phyloP scores from a whole-genome alignment of 2,113 vertebrate genomes.

The Tragelaphus imberbis region DNA sequence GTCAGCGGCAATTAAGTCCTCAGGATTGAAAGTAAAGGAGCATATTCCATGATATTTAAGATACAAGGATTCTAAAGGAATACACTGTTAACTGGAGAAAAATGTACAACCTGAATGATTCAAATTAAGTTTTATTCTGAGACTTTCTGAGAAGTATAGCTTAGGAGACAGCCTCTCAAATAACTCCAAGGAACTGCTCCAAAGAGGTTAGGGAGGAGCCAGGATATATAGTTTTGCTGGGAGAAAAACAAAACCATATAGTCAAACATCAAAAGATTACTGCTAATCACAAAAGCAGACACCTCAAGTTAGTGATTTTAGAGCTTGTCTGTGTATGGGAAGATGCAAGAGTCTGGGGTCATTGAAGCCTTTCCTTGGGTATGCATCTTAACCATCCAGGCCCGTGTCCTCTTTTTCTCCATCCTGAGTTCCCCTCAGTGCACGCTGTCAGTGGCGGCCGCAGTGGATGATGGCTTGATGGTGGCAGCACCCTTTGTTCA shows the following conservation, averaged over 20 bases:
- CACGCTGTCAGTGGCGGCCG: accelerated
- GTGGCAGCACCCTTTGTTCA: neutral
- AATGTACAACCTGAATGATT: neutral
- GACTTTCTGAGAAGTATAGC: neutral
- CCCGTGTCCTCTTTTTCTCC: neutral
- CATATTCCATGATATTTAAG: neutral
- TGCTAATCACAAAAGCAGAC: neutral
- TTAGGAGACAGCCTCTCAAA: neutral
- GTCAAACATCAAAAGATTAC: neutral
- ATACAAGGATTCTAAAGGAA: neutral
- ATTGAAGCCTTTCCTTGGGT: neutral
- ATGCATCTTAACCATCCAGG: neutral
- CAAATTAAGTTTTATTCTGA: neutral
- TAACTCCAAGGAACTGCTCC: neutral
- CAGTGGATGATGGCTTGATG: neutral
- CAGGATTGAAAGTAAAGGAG: neutral
- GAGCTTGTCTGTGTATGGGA: neutral
- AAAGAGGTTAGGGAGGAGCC: neutral
- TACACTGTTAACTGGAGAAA: neutral
- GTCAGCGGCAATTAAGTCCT: neutral
- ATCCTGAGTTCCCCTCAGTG: neutral
- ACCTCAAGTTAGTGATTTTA: neutral
- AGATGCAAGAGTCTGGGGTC: neutral
- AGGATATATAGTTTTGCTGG: neutral
- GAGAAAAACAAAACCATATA: neutral